Base-by-base conservation (phyloP, 2,797 vertebrate genomes). In the Neoniphon sammara region DNA sequence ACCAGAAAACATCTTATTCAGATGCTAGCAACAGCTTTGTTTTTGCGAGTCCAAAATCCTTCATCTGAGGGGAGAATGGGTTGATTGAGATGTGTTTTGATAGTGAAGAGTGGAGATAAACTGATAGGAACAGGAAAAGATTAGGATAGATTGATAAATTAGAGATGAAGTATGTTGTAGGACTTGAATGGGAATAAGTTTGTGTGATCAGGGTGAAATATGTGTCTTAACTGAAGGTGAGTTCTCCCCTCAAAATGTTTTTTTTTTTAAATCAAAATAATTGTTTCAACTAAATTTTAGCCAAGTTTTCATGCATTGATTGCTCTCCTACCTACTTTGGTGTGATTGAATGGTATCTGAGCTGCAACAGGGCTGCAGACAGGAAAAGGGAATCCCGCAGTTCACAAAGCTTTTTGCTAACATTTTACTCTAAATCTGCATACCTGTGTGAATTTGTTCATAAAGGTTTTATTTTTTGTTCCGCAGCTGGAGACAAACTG, bases 371-470 rank as follows among this genome's bases (percentile, higher is more conserved):
- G 9, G 36, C 36, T 39, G 11, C 36, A 39, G 36, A 39, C 9
- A 30, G 17, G 25, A 62, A 78, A 90, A 87, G 84, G 82, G 75
- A 80, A 80, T 15, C 23, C 23, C 36, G 7, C 36, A 39, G 36
- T 39, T 39, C 31, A 34, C 8, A 7, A 39, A 39, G 36, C 36
- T 39, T 39, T 39, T 39, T 39, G 36, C 11, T 39, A 10, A 2
- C 1, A 9, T 39, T 39, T 39, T 39, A 10, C 36, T 10, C 9
- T 39, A 9, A 39, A 7, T 39, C 36, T 39, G 36, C 9, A 39
- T 39, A 10, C 36, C 36, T 39, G 4, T 4, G 4, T 34, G n/a
- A n/a, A n/a, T n/a, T n/a, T n/a, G n/a, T n/a, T n/a, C n/a, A n/a
- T n/a, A n/a, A n/a, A n/a, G n/a, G n/a, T n/a, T n/a, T n/a, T n/a